These are phyloP conservation scores for Lucilia cuprina DNA, from an alignment of 1,140 invertebrate species.

Conservation along the genomic window DNA sequence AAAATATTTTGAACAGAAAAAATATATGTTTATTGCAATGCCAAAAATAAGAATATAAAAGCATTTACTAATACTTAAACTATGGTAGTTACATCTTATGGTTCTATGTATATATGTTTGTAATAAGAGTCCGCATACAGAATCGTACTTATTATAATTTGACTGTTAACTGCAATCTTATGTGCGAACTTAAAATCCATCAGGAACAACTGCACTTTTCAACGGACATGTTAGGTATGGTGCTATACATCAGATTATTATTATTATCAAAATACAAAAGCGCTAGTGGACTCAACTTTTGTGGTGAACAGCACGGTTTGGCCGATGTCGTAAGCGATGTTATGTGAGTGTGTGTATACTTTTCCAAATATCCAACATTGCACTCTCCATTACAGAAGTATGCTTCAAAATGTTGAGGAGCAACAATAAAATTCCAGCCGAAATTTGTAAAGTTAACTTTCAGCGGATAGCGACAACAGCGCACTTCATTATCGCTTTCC, in stretches of 20 bases:
- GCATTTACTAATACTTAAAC: no score
- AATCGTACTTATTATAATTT: no score
- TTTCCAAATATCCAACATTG: conserved; percentile 86
- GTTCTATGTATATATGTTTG: no score
- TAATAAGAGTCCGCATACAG: no score
- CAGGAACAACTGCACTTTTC: conserved; percentile 90
- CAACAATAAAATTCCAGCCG: conserved; percentile 98
- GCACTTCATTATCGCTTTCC: conserved; percentile 70
- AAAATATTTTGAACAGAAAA: no score
- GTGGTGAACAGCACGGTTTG: conserved; percentile 87
- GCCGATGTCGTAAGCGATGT: conserved; percentile 78
- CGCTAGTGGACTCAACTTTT: conserved; percentile 86
- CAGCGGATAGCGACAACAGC: conserved; percentile 89
- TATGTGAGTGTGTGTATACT: conserved; percentile 93
- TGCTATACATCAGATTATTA: conserved; percentile 86
- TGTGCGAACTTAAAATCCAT: no score
- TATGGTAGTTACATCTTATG: no score
- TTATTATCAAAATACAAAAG: conserved; percentile 93
- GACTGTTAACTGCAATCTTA: no score
- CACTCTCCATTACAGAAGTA: conserved; percentile 97
- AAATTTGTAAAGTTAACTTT: conserved; percentile 96
- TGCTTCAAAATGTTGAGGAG: conserved; percentile 93
- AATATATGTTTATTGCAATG: no score
- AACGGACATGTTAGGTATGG: conserved; percentile 91
- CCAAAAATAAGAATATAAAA: no score